phyloP scores from a whole-genome alignment of 2,113 vertebrate genomes.

The Sclerurus mexicanus region DNA sequence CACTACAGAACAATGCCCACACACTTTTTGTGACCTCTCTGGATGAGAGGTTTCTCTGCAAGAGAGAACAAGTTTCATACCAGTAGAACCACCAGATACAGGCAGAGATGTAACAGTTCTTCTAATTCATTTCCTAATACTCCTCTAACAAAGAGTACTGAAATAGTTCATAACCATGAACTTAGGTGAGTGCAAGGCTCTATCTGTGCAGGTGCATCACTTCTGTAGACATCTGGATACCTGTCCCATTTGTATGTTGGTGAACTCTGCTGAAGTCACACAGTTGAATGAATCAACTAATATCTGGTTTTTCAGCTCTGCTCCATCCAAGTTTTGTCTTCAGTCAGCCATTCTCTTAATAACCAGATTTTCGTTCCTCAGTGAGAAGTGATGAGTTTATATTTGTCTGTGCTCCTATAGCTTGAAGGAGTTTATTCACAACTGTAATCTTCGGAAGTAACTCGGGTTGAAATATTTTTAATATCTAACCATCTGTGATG shows the following conservation, averaged over 20 bases:
- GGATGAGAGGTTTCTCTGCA: not conserved
- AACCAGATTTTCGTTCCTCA: not conserved
- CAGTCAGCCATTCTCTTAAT: not conserved
- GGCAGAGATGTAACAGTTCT: not conserved
- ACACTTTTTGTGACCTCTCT: not conserved
- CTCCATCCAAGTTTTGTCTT: not conserved
- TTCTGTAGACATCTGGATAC: not conserved
- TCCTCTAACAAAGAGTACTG: not conserved
- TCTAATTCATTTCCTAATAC: not conserved
- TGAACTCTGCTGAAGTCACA: not conserved
- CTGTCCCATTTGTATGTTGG: not conserved
- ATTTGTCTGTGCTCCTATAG: not conserved
- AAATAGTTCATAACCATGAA: not conserved
- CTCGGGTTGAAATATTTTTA: not conserved
- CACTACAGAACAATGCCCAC: not conserved
- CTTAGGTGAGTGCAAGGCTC: not conserved
- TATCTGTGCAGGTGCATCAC: not conserved
- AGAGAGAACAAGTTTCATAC: not conserved
- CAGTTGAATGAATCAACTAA: not conserved
- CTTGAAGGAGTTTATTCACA: not conserved
- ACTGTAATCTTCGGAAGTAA: not conserved
- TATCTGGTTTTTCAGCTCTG: not conserved
- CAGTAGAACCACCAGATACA: not conserved
- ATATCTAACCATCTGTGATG: not conserved
- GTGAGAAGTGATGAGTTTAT: not conserved